Percentiles rank a stretch among this genome's conserved stretches.
Conservation (phyloP, 2,797 vertebrate species). For the Hoplostethus atlanticus region DNA sequence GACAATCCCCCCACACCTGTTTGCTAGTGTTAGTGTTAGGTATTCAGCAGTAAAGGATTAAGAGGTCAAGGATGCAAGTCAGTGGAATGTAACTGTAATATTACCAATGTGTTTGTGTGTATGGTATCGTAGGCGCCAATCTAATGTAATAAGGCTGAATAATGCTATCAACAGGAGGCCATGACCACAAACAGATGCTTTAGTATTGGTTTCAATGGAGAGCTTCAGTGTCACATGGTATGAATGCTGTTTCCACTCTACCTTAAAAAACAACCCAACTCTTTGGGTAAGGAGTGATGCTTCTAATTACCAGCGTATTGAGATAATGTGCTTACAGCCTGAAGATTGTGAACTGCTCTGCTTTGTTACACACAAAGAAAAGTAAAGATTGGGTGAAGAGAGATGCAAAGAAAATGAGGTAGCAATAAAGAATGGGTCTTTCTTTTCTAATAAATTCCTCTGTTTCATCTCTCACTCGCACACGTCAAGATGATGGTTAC, state of each 20-base stretch:
- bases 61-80: too few relatives aligned
- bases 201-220: neutral
- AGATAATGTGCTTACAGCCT: neutral
- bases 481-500: neutral
- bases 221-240: neutral
- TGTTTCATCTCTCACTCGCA: neutral
- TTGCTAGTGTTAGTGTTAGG: too few relatives aligned
- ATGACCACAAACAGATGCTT: neutral
- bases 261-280: neutral
- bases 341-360: neutral
- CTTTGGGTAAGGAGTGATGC: neutral
- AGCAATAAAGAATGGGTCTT: too few relatives aligned
- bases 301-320: neutral
- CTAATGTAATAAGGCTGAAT: conserved; percentile 3
- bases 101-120: too few relatives aligned
- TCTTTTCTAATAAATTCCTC: too few relatives aligned
- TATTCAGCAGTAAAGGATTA: too few relatives aligned
- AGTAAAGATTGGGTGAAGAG: neutral
- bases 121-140: too few relatives aligned
- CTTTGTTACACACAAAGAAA: neutral
- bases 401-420: too few relatives aligned
- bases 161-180: neutral
- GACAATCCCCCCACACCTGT: neutral
- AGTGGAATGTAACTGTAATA: too few relatives aligned
- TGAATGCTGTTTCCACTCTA: neutral